Base-by-base conservation (phyloP, 2,797 vertebrate genomes). In the Cercopithecus petaurista region DNA sequence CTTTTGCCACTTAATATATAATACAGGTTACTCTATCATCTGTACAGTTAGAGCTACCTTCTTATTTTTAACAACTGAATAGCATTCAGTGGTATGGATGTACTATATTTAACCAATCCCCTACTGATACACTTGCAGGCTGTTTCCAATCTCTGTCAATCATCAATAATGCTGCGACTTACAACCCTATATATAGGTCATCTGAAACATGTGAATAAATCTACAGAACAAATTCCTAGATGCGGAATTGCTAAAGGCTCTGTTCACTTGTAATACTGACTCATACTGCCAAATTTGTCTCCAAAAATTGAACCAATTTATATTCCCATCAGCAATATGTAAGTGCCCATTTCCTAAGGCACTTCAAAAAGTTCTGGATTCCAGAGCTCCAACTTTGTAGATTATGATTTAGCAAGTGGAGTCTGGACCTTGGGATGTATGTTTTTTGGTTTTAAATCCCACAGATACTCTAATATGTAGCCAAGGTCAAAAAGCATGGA, bases 381-480 rank as follows among this genome's bases (percentile, higher is more conserved):
- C 64, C 67, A 94, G 39, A 90, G 81, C 41, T 93, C 72, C 50
- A 95, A 36, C 36, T 86, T n/a, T 76, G 41, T 55, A 90, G 55
- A 84, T 67, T 83, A 8, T 86, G 73, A 85, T 83, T 89, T 86
- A 93, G 46, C 24, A 87, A 50, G 36, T 11, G 21, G n/a, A 88
- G 61, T 22, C 39, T 85, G 14, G 30, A 92, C 50, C 33, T 77
- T 76, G 43, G n/a, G 73, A 33, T 14, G 48, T 39, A 1, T 59
- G 30, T 55, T 17, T 43, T 72, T 64, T 83, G 50, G 72, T 73
- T 96, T 96, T 83, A 83, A 95, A 89, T 89, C 93, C 33, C 67
- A 76, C 3, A 91, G 43, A 98, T 41, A 82, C 57, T 80, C 52
- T 93, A 95, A 92, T 70, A 87, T 41, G 33, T 13, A 96, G 39